Evolutionary conservation across 2,113 vertebrate genomes (phyloP).

Genomic region (Ailurus styani): DNA sequence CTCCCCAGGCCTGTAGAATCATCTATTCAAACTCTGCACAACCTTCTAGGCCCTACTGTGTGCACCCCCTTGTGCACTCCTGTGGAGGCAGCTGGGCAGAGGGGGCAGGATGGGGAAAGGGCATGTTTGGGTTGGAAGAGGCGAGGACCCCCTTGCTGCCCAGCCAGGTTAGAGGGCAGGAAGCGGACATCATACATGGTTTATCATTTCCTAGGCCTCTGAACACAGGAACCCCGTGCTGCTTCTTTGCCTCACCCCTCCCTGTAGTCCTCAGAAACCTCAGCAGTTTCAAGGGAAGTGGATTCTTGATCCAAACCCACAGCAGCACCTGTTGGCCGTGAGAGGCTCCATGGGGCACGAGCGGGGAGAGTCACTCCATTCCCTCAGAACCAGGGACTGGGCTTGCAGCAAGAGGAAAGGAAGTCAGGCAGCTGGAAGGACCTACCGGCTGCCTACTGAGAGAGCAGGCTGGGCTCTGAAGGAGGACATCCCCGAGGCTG

Average conservation of each 20-base stretch:
- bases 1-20: conserved; percentile 35
- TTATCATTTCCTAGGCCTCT: background rate
- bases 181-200: background rate
- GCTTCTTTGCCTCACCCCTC: background rate
- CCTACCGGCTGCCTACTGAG: background rate
- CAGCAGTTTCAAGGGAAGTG: background rate
- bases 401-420: background rate
- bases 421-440: background rate
- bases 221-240: background rate
- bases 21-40: background rate
- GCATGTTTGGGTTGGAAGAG: background rate
- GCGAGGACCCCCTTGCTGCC: background rate
- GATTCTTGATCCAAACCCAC: background rate
- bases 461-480: background rate
- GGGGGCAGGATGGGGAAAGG: background rate
- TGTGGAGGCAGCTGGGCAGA: background rate
- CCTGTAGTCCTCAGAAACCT: background rate
- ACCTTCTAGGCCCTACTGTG: background rate
- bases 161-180: background rate
- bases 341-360: background rate
- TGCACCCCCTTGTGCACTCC: background rate
- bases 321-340: background rate
- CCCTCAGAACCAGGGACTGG: background rate
- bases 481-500: no score
- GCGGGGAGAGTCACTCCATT: background rate